These are phyloP conservation scores for Drosophila histrio DNA, from an alignment of 2,888 invertebrate genomes.

Conservation along the genomic window DNA sequence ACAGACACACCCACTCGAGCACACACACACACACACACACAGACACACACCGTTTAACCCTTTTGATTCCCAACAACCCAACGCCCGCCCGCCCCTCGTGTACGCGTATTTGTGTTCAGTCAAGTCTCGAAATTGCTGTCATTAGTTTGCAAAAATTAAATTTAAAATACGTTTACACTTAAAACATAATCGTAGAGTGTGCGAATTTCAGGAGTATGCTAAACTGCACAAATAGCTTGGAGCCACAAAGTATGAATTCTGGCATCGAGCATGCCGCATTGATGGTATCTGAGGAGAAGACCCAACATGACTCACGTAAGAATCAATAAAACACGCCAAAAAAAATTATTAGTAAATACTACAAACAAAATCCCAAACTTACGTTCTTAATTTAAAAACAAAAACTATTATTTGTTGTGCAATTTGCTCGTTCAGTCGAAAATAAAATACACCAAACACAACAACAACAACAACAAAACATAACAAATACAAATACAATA, in stretches of 20 bases:
- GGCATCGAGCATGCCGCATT: constrained; percentile 90
- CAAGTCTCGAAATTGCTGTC: constrained; percentile 71
- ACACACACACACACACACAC: constrained; percentile 6
- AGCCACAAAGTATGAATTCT: constrained; percentile 92
- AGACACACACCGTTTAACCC: constrained; percentile 1
- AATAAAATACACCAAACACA: constrained; percentile 31
- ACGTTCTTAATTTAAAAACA: constrained; percentile 43
- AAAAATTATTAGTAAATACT: constrained; percentile 35
- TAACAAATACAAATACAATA: constrained; percentile 37
- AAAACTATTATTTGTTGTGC: constrained; percentile 69
- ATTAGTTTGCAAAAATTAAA: constrained; percentile 76
- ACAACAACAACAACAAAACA: constrained; percentile 28
- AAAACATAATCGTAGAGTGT: constrained; percentile 86
- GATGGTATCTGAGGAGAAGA: constrained; percentile 91
- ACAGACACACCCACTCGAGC: constrained; percentile 1
- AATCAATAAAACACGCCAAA: constrained; percentile 71
- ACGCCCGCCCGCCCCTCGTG: constrained; percentile 4
- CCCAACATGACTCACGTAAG: constrained; percentile 93
- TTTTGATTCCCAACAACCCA: constrained; percentile 5
- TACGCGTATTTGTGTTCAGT: constrained; percentile 34
- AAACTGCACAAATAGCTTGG: constrained; percentile 97
- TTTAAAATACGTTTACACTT: constrained; percentile 84
- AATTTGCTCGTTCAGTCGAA: constrained; percentile 69
- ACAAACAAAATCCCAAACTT: constrained; percentile 49
- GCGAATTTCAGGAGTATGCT: constrained; percentile 94